phyloP scores from a whole-genome alignment of 2,888 invertebrate species.

The Papilio demoleus region DNA sequence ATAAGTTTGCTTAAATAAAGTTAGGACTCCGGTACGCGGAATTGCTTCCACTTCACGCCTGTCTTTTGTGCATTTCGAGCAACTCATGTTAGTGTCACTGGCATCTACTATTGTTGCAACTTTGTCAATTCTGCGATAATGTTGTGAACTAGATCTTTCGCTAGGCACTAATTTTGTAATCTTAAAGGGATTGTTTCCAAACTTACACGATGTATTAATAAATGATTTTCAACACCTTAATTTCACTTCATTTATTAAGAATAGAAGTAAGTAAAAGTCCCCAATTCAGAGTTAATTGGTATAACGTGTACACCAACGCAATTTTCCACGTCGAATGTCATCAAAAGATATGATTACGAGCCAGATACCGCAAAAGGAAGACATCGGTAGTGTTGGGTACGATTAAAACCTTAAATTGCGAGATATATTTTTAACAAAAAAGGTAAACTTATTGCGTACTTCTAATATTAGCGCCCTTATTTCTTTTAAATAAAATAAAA shows the following conservation, averaged over 20 bases:
- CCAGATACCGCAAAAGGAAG: constrained; percentile 5
- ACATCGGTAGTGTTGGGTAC: not conserved
- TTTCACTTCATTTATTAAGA: no score
- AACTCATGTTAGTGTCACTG: no score
- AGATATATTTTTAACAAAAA: constrained; percentile 6
- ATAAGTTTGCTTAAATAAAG: no score
- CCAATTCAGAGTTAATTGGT: constrained; percentile 29
- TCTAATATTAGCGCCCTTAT: not conserved
- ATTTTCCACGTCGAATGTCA: constrained; percentile 33
- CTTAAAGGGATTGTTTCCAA: not conserved
- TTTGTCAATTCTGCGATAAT: no score
- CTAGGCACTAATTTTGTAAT: not conserved
- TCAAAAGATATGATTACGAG: constrained; percentile 36
- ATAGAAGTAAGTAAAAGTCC: not conserved
- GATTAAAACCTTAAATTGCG: constrained; percentile 18
- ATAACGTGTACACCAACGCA: constrained; percentile 19
- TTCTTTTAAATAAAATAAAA: not conserved
- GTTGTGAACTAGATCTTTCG: not conserved
- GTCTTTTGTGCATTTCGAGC: no score
- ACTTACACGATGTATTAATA: not conserved
- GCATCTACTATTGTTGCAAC: no score
- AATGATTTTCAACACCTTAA: not conserved
- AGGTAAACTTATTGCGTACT: not conserved
- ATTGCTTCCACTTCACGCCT: no score
- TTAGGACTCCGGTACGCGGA: no score